A percentile compares a stretch with the other conserved stretches of the same genome.
phyloP scores from a whole-genome alignment of 1,140 invertebrate genomes.

The Metopolophium dirhodum region DNA sequence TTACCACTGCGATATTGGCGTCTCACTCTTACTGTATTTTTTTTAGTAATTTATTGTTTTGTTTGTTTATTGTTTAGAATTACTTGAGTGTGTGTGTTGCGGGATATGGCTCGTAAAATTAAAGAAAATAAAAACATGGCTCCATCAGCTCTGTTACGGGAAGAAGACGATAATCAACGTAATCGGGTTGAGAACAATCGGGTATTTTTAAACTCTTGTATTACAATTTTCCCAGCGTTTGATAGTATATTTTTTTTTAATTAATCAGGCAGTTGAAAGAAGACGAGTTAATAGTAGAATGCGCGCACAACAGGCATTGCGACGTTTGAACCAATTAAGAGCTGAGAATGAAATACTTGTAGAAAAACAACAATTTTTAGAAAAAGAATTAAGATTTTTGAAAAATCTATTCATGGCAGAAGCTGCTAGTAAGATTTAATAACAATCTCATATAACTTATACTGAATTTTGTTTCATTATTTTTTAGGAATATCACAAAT shows the following conservation, averaged over 20 bases:
- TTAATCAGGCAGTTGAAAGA: constrained; percentile 80
- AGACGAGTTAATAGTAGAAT: constrained; percentile 78
- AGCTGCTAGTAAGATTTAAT: constrained; percentile 67
- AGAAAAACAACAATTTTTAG: constrained; percentile 85
- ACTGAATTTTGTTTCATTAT: not conserved
- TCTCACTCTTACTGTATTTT: not conserved
- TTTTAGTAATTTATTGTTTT: not conserved
- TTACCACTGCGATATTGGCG: not conserved
- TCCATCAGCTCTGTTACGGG: constrained; percentile 59
- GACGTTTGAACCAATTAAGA: constrained; percentile 77
- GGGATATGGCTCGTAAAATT: constrained; percentile 65
- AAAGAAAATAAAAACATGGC: constrained; percentile 63
- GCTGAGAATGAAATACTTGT: constrained; percentile 81
- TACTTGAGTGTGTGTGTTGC: not conserved
- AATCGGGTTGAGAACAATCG: constrained; percentile 85
- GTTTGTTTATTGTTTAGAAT: not conserved
- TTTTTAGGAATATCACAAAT: constrained; percentile 57
- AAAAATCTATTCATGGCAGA: constrained; percentile 85
- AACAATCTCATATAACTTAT: not conserved
- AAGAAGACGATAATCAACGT: constrained; percentile 75
- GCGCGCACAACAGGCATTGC: constrained; percentile 78
- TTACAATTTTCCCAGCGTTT: not conserved
- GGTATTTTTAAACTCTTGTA: constrained; percentile 63
- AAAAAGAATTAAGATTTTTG: constrained; percentile 83
- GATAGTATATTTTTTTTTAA: not conserved